Percentiles rank a stretch among this genome's conserved stretches.
Conservation (phyloP, 2,888 invertebrate species). For the Nebria brevicollis region DNA sequence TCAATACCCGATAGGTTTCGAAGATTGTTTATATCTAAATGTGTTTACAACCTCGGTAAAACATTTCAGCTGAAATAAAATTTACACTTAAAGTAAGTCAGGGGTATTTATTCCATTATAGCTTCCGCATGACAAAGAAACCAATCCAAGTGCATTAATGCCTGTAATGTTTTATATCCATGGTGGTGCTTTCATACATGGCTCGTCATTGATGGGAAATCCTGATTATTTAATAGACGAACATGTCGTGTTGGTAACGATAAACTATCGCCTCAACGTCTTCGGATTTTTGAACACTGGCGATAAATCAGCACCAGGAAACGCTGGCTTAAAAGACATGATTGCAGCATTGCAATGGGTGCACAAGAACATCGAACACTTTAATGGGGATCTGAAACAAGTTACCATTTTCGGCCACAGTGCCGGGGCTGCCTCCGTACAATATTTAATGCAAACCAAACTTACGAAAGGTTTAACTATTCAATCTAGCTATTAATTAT, state of each 20-base stretch:
- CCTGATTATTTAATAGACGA: constrained; percentile 36
- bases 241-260: constrained; percentile 20
- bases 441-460: constrained; percentile 62
- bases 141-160: constrained; percentile 8
- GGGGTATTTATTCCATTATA: not conserved
- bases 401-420: constrained; percentile 63
- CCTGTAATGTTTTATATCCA: constrained; percentile 32
- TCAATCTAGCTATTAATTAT: not conserved
- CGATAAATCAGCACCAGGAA: constrained; percentile 61
- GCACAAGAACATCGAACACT: constrained; percentile 31
- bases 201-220: constrained; percentile 9
- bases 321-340: constrained; percentile 63
- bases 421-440: constrained; percentile 61
- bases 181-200: constrained; percentile 26
- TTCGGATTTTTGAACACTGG: constrained; percentile 57
- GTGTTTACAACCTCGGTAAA: constrained; percentile 33
- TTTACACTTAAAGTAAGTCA: not conserved
- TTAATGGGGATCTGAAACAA: constrained; percentile 20
- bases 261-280: constrained; percentile 32
- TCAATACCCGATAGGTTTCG: constrained; percentile 23
- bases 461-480: constrained; percentile 55
- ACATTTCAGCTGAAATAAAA: not conserved
- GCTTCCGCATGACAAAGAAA: not conserved
- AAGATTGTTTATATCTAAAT: constrained; percentile 38
- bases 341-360: constrained; percentile 58